phyloP scores from a whole-genome alignment of 1,140 invertebrate genomes.

The Eumeta japonica region DNA sequence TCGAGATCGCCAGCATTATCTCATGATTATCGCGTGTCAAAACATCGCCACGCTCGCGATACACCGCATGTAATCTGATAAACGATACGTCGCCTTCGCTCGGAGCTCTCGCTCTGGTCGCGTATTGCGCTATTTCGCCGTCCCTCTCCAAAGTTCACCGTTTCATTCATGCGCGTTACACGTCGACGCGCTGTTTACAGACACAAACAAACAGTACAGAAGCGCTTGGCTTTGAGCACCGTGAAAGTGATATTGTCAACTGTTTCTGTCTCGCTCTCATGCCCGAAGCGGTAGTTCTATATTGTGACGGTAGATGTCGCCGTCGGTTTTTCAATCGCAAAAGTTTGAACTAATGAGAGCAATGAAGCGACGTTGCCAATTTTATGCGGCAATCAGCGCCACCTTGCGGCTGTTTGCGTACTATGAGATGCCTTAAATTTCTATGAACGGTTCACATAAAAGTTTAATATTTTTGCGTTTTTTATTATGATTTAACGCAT shows the following conservation, averaged over 20 bases:
- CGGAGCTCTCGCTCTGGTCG: too few species aligned
- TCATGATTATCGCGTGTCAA: slow-evolving; percentile 60
- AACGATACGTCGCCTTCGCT: slow-evolving; percentile 56
- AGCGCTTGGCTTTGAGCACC: slow-evolving; percentile 54
- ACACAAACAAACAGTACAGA: slow-evolving; percentile 59
- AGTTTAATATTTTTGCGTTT: too few species aligned
- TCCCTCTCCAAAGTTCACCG: slow-evolving; percentile 42
- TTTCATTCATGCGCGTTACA: slow-evolving; percentile 59
- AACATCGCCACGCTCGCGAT: slow-evolving; percentile 58
- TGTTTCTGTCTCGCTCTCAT: slow-evolving; percentile 41
- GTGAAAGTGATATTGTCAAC: slow-evolving; percentile 57
- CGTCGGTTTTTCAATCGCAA: too few species aligned
- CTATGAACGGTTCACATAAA: too few species aligned
- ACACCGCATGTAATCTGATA: slow-evolving; percentile 58
- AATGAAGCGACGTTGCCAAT: too few species aligned
- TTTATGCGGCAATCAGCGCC: too few species aligned
- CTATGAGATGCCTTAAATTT: too few species aligned
- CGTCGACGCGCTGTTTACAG: slow-evolving; percentile 56
- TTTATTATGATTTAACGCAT: too few species aligned
- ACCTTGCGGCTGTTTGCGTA: too few species aligned
- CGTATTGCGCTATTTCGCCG: too few species aligned
- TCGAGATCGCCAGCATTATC: slow-evolving; percentile 55
- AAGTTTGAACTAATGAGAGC: too few species aligned
- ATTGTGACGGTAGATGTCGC: slow-evolving; percentile 40
- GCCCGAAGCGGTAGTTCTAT: slow-evolving; percentile 29